Percentiles rank a stretch among this genome's conserved stretches.
Evolutionary conservation across 2,797 vertebrate genomes (phyloP).

Genomic region (Cetoscarus ocellatus): DNA sequence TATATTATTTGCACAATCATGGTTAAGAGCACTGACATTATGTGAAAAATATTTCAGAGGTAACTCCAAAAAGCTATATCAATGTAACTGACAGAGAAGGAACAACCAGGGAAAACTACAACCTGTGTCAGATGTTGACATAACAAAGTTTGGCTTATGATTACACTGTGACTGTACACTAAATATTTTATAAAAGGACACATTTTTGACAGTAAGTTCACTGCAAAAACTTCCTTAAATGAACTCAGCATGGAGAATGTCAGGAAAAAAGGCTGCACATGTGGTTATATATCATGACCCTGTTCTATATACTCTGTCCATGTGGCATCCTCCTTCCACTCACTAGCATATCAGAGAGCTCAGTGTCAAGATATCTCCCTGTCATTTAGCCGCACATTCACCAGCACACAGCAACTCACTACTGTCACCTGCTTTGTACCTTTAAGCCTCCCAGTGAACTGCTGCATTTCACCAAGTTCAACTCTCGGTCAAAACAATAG

Average conservation of each 20-base stretch:
- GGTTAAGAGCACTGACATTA: too few species aligned
- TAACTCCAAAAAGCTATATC: neutral
- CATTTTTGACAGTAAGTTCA: neutral
- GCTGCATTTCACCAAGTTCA: conserved; percentile 74
- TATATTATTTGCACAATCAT: too few species aligned
- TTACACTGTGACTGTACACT: neutral
- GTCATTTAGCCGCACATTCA: conserved; percentile 31
- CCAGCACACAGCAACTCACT: conserved; percentile 30
- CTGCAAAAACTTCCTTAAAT: conserved; percentile 4
- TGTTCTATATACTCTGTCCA: conserved; percentile 38
- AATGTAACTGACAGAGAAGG: neutral
- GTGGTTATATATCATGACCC: conserved; percentile 41
- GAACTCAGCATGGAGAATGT: neutral
- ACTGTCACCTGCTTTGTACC: conserved; percentile 59
- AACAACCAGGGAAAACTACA: too few species aligned
- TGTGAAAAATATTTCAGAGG: too few species aligned
- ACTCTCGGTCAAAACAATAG: conserved; percentile 70
- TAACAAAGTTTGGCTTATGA: neutral
- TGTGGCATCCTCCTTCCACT: conserved; percentile 47
- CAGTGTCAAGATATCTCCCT: conserved; percentile 54
- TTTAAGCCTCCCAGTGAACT: conserved; percentile 60
- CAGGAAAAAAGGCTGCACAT: conserved; percentile 10
- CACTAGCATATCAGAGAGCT: conserved; percentile 48
- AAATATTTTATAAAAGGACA: neutral
- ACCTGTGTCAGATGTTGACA: neutral